Conservation (phyloP, 2,888 invertebrate species). For the Boloria selene region DNA sequence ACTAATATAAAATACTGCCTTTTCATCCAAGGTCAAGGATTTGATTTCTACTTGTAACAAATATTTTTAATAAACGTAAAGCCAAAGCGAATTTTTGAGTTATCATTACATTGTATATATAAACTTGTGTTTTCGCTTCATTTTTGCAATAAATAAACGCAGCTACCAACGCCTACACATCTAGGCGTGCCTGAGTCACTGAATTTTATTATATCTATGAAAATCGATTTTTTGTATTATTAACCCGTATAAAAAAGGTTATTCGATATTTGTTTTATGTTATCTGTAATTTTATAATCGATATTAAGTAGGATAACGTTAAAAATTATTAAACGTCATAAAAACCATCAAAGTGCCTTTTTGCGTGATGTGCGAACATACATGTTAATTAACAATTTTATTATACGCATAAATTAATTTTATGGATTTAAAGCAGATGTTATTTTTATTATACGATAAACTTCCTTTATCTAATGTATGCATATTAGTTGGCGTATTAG, state of each 20-base stretch:
- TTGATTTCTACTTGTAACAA: too few relatives aligned
- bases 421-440: constrained; percentile 13
- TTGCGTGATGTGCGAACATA: background rate
- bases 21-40: too few relatives aligned
- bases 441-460: constrained; percentile 7
- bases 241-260: background rate
- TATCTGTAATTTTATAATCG: background rate
- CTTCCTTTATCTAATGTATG: constrained; percentile 3
- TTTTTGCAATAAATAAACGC: background rate
- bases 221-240: too few relatives aligned
- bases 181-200: too few relatives aligned
- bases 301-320: background rate
- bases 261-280: background rate
- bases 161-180: too few relatives aligned
- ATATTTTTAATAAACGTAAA: too few relatives aligned
- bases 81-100: too few relatives aligned
- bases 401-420: constrained; percentile 1
- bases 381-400: constrained; percentile 18
- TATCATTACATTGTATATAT: too few relatives aligned
- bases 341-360: background rate
- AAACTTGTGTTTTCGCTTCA: background rate
- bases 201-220: too few relatives aligned
- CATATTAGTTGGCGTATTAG: background rate
- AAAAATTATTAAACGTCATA: background rate
- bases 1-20: too few relatives aligned